Conservation (phyloP, 2,797 vertebrate species). For the Hippocampus kuda region DNA sequence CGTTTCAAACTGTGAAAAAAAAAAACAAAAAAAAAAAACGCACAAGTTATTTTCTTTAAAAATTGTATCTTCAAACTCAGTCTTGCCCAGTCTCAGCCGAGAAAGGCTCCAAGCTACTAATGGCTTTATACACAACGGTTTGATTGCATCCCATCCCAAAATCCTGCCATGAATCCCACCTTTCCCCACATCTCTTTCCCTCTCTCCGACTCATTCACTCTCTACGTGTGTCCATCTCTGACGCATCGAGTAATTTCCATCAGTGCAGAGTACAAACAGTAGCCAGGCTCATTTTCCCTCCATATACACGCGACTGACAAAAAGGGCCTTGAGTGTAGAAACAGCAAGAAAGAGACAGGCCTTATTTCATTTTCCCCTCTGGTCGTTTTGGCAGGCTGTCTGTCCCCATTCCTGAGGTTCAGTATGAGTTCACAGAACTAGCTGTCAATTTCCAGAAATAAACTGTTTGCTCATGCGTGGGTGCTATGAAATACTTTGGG, state of each 20-base stretch:
- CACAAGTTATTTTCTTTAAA: neutral
- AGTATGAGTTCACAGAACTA: constrained; percentile 61
- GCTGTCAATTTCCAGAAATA: constrained; percentile 64
- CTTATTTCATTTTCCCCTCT: constrained; percentile 37
- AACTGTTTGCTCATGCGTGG: constrained; percentile 69
- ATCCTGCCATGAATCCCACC: neutral
- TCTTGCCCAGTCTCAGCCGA: neutral
- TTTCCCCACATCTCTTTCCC: neutral
- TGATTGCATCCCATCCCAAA: neutral
- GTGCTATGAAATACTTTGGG: constrained; percentile 61
- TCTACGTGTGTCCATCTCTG: neutral
- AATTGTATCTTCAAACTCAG: neutral
- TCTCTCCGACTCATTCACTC: neutral
- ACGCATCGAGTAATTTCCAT: constrained; percentile 10
- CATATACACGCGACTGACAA: constrained; percentile 2
- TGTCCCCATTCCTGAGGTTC: constrained; percentile 64
- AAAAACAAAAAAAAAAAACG: neutral
- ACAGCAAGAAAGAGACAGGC: constrained; percentile 26
- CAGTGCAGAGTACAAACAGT: neutral
- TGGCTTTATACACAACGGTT: neutral
- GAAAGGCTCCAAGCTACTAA: neutral
- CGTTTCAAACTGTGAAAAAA: neutral
- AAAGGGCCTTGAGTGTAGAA: constrained; percentile 20
- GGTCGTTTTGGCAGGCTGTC: constrained; percentile 48
- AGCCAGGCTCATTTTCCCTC: constrained; percentile 9